phyloP scores from a whole-genome alignment of 2,888 invertebrate species.

The Cheilosia grossa region DNA sequence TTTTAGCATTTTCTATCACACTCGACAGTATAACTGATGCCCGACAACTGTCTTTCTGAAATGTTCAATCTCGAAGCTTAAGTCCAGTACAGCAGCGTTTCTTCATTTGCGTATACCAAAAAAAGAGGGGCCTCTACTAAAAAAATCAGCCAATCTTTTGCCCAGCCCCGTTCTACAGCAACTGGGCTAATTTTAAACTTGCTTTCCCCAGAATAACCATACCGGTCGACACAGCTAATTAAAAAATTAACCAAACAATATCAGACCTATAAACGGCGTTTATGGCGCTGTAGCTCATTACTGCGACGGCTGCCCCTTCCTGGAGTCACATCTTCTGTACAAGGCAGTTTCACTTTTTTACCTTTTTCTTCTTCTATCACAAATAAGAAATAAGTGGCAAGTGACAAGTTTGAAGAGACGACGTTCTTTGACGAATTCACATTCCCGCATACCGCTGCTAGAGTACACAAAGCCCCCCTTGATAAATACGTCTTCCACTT shows the following conservation, averaged over 20 bases:
- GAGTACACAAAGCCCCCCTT: constrained; percentile 22
- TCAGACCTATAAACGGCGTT: constrained; percentile 26
- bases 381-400: constrained; percentile 3
- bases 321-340: constrained; percentile 56
- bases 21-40: too few relatives aligned
- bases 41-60: too few relatives aligned
- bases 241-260: constrained; percentile 9
- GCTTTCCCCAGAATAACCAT: constrained; percentile 14
- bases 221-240: constrained; percentile 12
- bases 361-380: neutral
- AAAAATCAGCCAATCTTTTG: neutral
- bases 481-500: constrained; percentile 31
- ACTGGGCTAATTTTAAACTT: neutral
- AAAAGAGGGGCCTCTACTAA: neutral
- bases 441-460: constrained; percentile 17
- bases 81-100: too few relatives aligned
- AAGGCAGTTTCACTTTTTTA: constrained; percentile 64
- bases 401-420: constrained; percentile 43
- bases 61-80: too few relatives aligned
- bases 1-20: too few relatives aligned
- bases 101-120: too few relatives aligned
- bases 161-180: neutral
- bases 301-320: constrained; percentile 18
- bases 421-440: constrained; percentile 47
- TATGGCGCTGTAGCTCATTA: constrained; percentile 51